Evolutionary conservation across 2,888 invertebrate species (phyloP).

Genomic region (Leptarthrus brevirostris): DNA sequence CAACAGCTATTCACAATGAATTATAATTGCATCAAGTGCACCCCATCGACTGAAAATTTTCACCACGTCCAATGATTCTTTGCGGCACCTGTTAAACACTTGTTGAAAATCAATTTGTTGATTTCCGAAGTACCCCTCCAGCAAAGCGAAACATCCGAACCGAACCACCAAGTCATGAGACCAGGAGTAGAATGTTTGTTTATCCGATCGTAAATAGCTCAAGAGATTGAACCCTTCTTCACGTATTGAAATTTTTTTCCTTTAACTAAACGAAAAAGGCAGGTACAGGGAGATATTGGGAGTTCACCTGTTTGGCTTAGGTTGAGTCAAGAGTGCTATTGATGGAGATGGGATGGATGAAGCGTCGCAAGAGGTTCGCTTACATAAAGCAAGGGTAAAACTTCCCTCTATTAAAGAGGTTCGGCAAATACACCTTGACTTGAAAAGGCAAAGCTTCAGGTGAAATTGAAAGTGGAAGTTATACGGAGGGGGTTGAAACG

Average conservation of each 20-base stretch:
- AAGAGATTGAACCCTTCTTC: conserved; percentile 48
- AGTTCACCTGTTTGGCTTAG: too few relatives aligned
- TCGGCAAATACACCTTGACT: conserved; percentile 34
- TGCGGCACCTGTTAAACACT: conserved; percentile 50
- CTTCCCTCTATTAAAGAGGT: conserved; percentile 29
- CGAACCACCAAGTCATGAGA: conserved; percentile 36
- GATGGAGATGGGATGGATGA: neutral
- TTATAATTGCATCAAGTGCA: conserved; percentile 46
- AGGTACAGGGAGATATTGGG: conserved; percentile 26
- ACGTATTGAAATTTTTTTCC: conserved; percentile 43
- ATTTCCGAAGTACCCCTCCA: conserved; percentile 49
- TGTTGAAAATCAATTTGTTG: conserved; percentile 52
- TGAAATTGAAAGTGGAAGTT: conserved; percentile 45
- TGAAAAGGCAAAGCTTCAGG: conserved; percentile 40
- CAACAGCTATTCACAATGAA: neutral
- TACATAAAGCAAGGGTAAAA: conserved; percentile 44
- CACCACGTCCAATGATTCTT: conserved; percentile 24
- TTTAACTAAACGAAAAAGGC: conserved; percentile 12
- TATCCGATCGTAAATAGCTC: conserved; percentile 49
- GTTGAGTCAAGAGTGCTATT: neutral
- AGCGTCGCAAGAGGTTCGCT: conserved; percentile 14
- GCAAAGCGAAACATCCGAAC: conserved; percentile 42
- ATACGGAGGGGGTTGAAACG: conserved; percentile 1
- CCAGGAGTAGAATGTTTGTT: conserved; percentile 45
- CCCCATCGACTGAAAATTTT: conserved; percentile 31